phyloP scores from a whole-genome alignment of 1,140 invertebrate species.

The Hylyphantes graminicola region DNA sequence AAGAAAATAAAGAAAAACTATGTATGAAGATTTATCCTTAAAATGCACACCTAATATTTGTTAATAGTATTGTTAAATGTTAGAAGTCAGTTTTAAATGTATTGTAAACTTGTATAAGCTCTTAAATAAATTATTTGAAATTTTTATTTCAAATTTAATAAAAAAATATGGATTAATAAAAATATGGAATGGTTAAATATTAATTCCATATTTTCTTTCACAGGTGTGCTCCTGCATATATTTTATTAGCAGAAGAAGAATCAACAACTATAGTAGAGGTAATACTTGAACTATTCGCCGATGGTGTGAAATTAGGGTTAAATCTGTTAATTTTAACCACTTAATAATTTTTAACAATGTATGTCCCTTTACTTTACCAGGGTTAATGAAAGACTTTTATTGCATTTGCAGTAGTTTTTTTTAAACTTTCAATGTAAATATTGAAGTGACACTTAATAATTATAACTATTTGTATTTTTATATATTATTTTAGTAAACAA shows the following conservation, averaged over 20 bases:
- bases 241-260: slow-evolving; percentile 96
- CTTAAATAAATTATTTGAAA: neutral
- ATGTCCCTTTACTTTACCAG: neutral
- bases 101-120: neutral
- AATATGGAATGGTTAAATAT: neutral
- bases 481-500: neutral
- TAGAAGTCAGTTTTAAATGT: no score
- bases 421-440: no score
- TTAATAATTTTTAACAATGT: neutral
- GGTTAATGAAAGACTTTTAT: neutral
- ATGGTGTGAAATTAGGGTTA: no score
- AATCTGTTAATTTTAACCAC: no score
- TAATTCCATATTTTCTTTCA: slow-evolving; percentile 38
- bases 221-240: slow-evolving; percentile 89
- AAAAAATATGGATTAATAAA: neutral
- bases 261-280: slow-evolving; percentile 87
- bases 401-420: neutral
- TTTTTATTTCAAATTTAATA: neutral
- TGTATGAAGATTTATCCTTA: no score
- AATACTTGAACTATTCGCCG: neutral
- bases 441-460: no score
- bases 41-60: no score
- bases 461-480: neutral
- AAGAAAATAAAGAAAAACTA: no score
- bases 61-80: no score